These are phyloP conservation scores for Zeuzera pyrina DNA, from an alignment of 2,888 invertebrate genomes.

Conservation along the genomic window DNA sequence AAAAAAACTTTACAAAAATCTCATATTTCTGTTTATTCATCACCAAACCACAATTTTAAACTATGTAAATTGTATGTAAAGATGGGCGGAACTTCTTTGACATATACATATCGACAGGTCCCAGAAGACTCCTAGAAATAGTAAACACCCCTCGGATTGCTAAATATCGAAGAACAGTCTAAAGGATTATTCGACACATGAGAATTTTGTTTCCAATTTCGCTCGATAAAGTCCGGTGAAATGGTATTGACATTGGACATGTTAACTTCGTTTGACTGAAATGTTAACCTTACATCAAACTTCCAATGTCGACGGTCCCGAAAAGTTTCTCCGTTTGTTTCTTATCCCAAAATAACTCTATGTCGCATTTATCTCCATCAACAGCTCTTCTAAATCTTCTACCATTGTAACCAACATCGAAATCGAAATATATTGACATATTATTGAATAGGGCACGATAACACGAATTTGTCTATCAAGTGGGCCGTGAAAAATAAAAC, in stretches of 20 bases:
- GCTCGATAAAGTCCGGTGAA: neutral
- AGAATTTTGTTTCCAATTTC: too few relatives aligned
- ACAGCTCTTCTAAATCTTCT: constrained; percentile 50
- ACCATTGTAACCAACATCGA: constrained; percentile 34
- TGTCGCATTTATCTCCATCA: constrained; percentile 44
- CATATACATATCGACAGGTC: too few relatives aligned
- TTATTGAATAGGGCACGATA: constrained; percentile 33
- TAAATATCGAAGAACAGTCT: too few relatives aligned
- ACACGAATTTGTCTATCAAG: constrained; percentile 7
- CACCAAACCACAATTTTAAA: too few relatives aligned
- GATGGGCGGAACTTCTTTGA: too few relatives aligned
- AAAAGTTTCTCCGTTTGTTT: constrained; percentile 33
- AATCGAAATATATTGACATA: constrained; percentile 64
- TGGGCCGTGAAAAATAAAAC: neutral
- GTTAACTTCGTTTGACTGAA: too few relatives aligned
- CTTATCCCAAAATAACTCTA: constrained; percentile 31
- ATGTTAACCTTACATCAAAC: constrained; percentile 41
- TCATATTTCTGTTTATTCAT: too few relatives aligned
- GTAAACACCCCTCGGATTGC: too few relatives aligned
- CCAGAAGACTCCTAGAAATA: too few relatives aligned
- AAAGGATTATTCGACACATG: too few relatives aligned
- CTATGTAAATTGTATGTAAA: too few relatives aligned
- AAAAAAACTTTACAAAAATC: too few relatives aligned
- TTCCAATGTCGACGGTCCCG: constrained; percentile 36
- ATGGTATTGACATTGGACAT: neutral